These are phyloP conservation scores for Zaprionus vittiger DNA, from an alignment of 1,140 invertebrate genomes.

Conservation along the genomic window DNA sequence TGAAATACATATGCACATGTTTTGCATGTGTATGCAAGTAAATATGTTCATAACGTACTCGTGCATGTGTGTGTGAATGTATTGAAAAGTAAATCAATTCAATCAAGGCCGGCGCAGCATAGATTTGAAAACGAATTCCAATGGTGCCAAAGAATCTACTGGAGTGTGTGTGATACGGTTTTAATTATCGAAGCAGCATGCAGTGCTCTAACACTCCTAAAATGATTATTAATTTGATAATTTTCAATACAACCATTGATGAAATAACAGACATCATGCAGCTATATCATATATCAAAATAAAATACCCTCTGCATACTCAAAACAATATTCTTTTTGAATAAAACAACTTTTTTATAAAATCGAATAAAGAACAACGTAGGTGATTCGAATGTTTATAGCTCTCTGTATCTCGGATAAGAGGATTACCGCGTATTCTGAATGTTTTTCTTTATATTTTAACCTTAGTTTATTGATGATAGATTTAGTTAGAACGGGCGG, in stretches of 20 bases:
- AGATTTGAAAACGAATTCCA: constrained; percentile 1
- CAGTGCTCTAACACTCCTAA: neutral
- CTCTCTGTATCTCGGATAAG: too few species aligned
- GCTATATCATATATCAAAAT: too few species aligned
- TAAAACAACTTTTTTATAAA: too few species aligned
- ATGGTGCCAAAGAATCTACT: neutral
- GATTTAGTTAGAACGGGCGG: too few species aligned
- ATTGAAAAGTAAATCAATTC: constrained; percentile 1
- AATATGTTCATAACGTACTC: neutral
- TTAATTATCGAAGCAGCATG: neutral
- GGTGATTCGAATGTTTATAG: too few species aligned
- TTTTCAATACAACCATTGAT: too few species aligned
- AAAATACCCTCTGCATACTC: too few species aligned
- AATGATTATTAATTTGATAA: neutral
- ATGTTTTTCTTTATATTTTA: too few species aligned
- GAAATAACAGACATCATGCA: too few species aligned
- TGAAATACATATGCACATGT: neutral
- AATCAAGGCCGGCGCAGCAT: neutral
- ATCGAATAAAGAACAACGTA: too few species aligned
- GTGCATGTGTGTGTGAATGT: neutral
- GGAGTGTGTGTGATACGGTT: neutral
- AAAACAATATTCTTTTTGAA: too few species aligned
- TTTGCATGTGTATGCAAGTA: neutral
- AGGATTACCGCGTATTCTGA: too few species aligned
- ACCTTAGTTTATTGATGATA: neutral